phyloP scores from a whole-genome alignment of 2,797 vertebrate genomes.

The Hippocampus kuda region DNA sequence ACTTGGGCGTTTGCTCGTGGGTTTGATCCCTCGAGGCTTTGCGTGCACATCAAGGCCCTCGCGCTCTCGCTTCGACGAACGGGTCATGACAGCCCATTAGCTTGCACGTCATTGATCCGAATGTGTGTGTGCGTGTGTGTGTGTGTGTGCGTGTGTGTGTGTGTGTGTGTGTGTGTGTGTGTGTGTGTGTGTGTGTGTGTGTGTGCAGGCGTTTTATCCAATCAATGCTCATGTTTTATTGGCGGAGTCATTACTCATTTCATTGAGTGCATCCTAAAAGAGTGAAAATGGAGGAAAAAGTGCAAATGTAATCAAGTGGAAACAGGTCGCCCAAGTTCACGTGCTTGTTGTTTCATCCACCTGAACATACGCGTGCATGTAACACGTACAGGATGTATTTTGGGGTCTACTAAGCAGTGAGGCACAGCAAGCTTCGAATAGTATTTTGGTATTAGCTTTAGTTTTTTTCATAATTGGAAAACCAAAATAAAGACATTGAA shows the following conservation, averaged over 20 bases:
- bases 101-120: slow-evolving; percentile 48
- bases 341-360: slow-evolving; percentile 5
- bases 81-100: slow-evolving; percentile 58
- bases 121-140: neutral
- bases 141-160: too few relatives aligned
- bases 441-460: too few relatives aligned
- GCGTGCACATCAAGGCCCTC: slow-evolving; percentile 47
- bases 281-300: slow-evolving; percentile 3
- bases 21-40: slow-evolving; percentile 38
- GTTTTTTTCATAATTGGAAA: too few relatives aligned
- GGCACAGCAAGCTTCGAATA: neutral
- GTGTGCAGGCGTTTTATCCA: slow-evolving; percentile 8
- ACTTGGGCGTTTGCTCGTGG: slow-evolving; percentile 2
- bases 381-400: neutral
- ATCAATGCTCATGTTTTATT: slow-evolving; percentile 53
- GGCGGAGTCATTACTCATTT: slow-evolving; percentile 46
- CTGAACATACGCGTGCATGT: neutral
- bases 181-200: neutral
- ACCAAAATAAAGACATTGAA: too few relatives aligned
- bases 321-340: neutral
- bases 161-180: neutral
- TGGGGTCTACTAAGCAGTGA: too few relatives aligned
- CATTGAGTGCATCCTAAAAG: slow-evolving; percentile 19
- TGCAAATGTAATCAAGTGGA: slow-evolving; percentile 14
- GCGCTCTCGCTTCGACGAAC: slow-evolving; percentile 43